Base-by-base conservation (phyloP, 1,140 invertebrate species). In the Tribolium castaneum region DNA sequence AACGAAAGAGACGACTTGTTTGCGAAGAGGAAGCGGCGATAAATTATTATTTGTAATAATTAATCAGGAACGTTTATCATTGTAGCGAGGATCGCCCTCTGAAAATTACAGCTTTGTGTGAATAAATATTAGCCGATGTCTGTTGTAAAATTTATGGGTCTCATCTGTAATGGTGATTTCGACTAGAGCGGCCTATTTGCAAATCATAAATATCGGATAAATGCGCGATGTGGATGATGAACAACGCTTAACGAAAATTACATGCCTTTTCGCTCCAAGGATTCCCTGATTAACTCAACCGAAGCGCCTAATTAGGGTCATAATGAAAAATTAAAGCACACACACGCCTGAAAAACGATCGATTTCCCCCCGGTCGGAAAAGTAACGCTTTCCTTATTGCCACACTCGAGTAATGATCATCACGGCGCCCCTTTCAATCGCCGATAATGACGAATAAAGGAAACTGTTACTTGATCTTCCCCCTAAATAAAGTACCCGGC, bases 31-130 rank as follows among this genome's bases (percentile, higher is more conserved):
- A 66, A 66, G 30, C 30, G n/a, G 7, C 30, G n/a, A 66, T 66
- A 66, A 66, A 66, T 66, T 66, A 66, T 66, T 66, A 66, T 66
- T 66, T 66, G 59, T 66, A 66, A 66, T 66, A 66, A 66, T 66
- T 66, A 66, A 66, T 66, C 59, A 66, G 12, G 25, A 25, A 30
- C 59, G 59, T 66, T 66, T 66, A 66, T 66, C 59, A 66, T 13
- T 66, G 59, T 35, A 66, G 59, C 59, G 59, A 66, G 59, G 59
- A 66, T 66, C 59, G 59, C 59, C 30, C 59, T 66, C 59, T 66
- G 59, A 66, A 66, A 66, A 66, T 66, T 66, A 66, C 59, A 66
- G 59, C 59, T 66, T 66, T 66, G 59, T 66, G 59, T 66, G 59
- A 66, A 66, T 66, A 66, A 66, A 66, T 66, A 66, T 66, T 66